These are phyloP conservation scores for Eupleurogrammus muticus DNA, from an alignment of 2,797 vertebrate species.

Conservation along the genomic window DNA sequence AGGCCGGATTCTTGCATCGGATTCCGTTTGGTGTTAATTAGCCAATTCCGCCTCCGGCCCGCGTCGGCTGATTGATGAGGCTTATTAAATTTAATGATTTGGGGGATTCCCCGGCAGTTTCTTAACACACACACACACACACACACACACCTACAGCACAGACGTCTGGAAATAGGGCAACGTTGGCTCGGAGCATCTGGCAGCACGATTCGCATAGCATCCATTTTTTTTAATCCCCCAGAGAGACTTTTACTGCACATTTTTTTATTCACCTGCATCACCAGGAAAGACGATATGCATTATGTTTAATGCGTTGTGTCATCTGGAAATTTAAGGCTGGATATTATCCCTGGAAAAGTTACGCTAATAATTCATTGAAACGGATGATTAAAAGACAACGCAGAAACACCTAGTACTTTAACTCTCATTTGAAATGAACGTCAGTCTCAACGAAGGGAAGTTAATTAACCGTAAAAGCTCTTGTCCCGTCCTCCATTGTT, in stretches of 20 bases:
- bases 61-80: conserved; percentile 12
- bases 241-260: not conserved
- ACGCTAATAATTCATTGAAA: not conserved
- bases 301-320: not conserved
- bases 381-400: too few relatives aligned
- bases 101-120: not conserved
- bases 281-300: not conserved
- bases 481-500: not conserved
- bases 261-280: conserved; percentile 8
- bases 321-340: not conserved
- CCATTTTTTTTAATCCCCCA: conserved; percentile 4
- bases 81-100: conserved; percentile 33
- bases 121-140: too few relatives aligned
- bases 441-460: not conserved
- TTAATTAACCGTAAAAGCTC: not conserved
- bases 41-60: not conserved
- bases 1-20: not conserved
- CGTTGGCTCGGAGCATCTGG: conserved; percentile 21
- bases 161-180: not conserved
- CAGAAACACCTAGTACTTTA: too few relatives aligned
- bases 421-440: too few relatives aligned
- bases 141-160: not conserved
- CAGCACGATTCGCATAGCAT: conserved; percentile 18
- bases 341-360: not conserved
- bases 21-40: conserved; percentile 16